These are phyloP conservation scores for Aplodontia rufa DNA, from an alignment of 2,113 vertebrate genomes.

Conservation along the genomic window DNA sequence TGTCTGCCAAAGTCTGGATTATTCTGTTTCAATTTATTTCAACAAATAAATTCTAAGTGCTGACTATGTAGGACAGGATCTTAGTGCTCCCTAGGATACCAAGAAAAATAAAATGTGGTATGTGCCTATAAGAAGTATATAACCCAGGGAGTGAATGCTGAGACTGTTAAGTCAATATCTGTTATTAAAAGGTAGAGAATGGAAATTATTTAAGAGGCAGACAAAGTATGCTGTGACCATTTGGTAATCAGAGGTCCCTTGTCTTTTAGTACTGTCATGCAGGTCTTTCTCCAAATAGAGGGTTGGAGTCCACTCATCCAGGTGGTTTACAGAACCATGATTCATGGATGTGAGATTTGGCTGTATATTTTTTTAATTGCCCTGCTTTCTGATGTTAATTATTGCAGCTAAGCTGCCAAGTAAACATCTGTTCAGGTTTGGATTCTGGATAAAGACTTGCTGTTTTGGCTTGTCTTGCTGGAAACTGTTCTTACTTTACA, in stretches of 20 bases:
- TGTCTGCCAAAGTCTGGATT: constrained; percentile 27
- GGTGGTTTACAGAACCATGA: constrained; percentile 68
- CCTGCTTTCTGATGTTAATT: constrained; percentile 74
- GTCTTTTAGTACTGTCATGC: not conserved
- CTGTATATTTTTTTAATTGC: constrained; percentile 63
- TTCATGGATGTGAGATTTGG: constrained; percentile 55
- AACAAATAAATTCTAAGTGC: constrained; percentile 19
- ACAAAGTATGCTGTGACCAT: not conserved
- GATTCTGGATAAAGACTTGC: constrained; percentile 45
- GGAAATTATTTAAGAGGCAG: constrained; percentile 8
- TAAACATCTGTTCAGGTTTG: constrained; percentile 70
- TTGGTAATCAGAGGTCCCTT: not conserved
- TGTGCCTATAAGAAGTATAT: not conserved
- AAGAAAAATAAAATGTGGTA: not conserved
- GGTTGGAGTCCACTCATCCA: constrained; percentile 12
- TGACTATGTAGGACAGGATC: not conserved
- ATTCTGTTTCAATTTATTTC: constrained; percentile 41
- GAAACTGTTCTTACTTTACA: constrained; percentile 54
- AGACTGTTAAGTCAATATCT: not conserved
- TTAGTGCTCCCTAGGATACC: not conserved
- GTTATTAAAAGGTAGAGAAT: not conserved
- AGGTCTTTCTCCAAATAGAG: constrained; percentile 43
- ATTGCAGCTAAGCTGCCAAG: constrained; percentile 52
- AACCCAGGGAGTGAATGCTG: not conserved
- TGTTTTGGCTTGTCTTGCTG: constrained; percentile 59